Evolutionary conservation across 2,797 vertebrate species (phyloP).

Genomic region (Falco peregrinus): DNA sequence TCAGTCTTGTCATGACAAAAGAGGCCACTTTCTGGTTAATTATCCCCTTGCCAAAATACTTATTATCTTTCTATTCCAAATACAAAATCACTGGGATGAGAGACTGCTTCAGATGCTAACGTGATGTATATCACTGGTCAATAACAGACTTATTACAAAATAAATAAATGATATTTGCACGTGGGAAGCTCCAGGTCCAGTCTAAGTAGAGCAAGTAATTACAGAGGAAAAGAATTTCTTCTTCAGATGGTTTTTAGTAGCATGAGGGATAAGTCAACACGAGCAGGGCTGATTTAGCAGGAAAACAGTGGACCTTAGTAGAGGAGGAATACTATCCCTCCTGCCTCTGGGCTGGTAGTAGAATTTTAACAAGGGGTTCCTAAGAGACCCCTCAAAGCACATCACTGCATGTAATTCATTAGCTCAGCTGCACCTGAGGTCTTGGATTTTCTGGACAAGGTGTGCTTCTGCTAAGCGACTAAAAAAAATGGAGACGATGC

Average conservation of each 20-base stretch:
- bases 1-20: not conserved
- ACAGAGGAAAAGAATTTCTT: slow-evolving; percentile 27
- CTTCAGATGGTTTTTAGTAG: slow-evolving; percentile 2
- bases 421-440: slow-evolving; percentile 30
- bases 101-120: not conserved
- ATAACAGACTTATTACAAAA: slow-evolving; percentile 18
- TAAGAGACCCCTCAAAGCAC: slow-evolving; percentile 23
- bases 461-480: not conserved
- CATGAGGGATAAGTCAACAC: not conserved
- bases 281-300: not conserved
- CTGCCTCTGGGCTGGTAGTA: not conserved
- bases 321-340: not conserved
- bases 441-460: slow-evolving; percentile 24
- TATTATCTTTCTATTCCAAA: not conserved
- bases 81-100: not conserved
- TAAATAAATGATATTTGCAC: not conserved
- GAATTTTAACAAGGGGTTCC: slow-evolving; percentile 37
- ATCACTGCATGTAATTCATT: slow-evolving; percentile 15
- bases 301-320: not conserved
- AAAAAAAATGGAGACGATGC: not conserved
- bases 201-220: not conserved
- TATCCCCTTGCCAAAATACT: not conserved
- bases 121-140: not conserved
- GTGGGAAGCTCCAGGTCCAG: not conserved
- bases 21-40: not conserved